Evolutionary conservation across 2,113 vertebrate genomes (phyloP), one percentile per base, ranked within the genome.

Genomic region (Peromyscus californicus): DNA sequence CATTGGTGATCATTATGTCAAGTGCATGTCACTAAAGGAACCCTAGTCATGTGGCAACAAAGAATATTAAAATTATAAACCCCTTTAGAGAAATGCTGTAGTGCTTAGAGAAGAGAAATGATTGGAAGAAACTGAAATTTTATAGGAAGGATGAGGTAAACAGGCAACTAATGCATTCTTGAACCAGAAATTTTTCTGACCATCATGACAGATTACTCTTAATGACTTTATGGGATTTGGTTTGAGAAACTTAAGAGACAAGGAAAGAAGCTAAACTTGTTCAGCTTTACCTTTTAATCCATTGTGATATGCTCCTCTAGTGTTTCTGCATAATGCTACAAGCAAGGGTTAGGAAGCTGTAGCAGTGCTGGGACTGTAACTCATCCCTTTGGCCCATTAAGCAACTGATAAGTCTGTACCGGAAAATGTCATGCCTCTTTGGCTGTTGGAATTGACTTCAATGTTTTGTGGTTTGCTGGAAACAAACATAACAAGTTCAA

Each of bases 401-500:
- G 42, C 31, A 91, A 51, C 67, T 51, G 61, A 95, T 70, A 96
- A 96, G 33, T 93, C 39, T 70, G 3, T 63, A 33, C 36, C 29
- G 48, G 31, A 91, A 82, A 69, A 93, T 90, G 19, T 69, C 48
- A 61, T 95, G 70, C 67, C 48, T 93, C 48, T 95, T 29, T 48
- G 26, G 39, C 48, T 63, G 6, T 39, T 39, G 39, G 85, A 88
- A 94, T 91, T 91, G 70, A 96, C 65, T 86, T 88, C 69, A 45
- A 2, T 85, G 70, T 75, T 85, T 87, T 78, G 92, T 63, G 89
- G 90, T 97, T 94, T 97, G 29, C 70, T 86, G 45, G 65, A 12
- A 97, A 94, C 67, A 95, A 97, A 94, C 39, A 21, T 76, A 97
- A 91, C 63, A 93, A 95, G 69, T 90, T 75, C 88, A 96, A 63